Evolutionary conservation across 1,140 invertebrate species (phyloP).

Genomic region (Leguminivora glycinivorella): DNA sequence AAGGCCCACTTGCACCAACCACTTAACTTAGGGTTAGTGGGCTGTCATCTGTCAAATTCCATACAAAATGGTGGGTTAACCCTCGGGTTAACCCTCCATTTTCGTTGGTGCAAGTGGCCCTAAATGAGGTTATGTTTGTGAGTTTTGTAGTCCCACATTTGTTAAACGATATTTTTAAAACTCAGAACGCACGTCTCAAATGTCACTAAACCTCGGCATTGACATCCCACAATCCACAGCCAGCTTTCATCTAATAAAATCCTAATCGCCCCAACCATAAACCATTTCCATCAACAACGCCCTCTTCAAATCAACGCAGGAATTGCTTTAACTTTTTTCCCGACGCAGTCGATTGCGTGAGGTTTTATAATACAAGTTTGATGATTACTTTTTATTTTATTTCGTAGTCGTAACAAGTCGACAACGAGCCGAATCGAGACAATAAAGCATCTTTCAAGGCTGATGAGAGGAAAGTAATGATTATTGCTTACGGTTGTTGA

Average conservation of each 20-base stretch:
- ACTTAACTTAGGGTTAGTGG: too few species aligned
- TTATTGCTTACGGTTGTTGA: conserved; percentile 69
- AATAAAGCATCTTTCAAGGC: conserved; percentile 71
- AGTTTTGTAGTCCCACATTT: too few species aligned
- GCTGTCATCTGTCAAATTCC: too few species aligned
- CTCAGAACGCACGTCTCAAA: neutral
- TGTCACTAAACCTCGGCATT: neutral
- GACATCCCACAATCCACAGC: conserved; percentile 8
- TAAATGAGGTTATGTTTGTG: too few species aligned
- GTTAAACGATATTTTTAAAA: neutral
- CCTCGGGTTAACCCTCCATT: too few species aligned
- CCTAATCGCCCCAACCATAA: conserved; percentile 28
- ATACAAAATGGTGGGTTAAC: too few species aligned
- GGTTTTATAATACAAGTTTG: conserved; percentile 68
- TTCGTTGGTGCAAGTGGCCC: too few species aligned
- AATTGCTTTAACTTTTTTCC: conserved; percentile 48
- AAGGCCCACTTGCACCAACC: too few species aligned
- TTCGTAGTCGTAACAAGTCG: conserved; percentile 68
- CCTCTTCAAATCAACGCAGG: conserved; percentile 38
- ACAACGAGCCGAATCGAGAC: conserved; percentile 73
- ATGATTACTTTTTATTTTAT: conserved; percentile 63
- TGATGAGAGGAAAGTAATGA: conserved; percentile 72
- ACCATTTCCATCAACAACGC: conserved; percentile 28
- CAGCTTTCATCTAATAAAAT: conserved; percentile 29
- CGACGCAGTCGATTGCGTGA: conserved; percentile 56